A percentile compares a stretch with the other conserved stretches of the same genome.
phyloP scores from a whole-genome alignment of 2,797 vertebrate species.

The Columba guinea region DNA sequence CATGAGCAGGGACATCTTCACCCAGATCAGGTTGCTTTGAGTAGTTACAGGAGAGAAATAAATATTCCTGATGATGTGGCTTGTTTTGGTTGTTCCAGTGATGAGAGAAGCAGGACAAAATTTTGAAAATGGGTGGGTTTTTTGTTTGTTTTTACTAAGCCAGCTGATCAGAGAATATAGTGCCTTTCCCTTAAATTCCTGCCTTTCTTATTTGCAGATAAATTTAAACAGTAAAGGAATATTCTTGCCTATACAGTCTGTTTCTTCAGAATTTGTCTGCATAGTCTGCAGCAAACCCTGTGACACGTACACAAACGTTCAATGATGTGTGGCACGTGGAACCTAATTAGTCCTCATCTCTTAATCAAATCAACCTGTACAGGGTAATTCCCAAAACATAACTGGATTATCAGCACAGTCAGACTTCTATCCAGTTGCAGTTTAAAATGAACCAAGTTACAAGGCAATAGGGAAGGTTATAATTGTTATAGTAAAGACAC shows the following conservation, averaged over 20 bases:
- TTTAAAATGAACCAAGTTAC: neutral
- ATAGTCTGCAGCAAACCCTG: neutral
- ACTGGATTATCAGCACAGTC: constrained; percentile 21
- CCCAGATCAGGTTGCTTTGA: neutral
- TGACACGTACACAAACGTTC: neutral
- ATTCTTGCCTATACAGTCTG: neutral
- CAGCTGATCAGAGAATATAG: neutral
- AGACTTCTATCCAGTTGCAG: neutral
- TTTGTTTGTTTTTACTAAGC: neutral
- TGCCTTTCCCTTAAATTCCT: neutral
- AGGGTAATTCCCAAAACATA: neutral
- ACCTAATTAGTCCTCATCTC: neutral
- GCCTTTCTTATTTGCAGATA: neutral
- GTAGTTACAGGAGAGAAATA: neutral
- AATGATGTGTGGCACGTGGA: neutral
- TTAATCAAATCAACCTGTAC: constrained; percentile 20
- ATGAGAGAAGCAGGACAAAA: neutral
- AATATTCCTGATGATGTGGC: neutral
- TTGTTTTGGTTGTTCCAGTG: neutral
- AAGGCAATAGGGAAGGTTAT: neutral
- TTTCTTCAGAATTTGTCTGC: neutral
- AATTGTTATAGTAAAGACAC: neutral
- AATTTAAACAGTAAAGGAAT: neutral
- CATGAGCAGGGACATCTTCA: too few species aligned
- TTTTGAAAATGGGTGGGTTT: neutral